Conservation (phyloP, 2,113 vertebrate genomes). For the Athene noctua region DNA sequence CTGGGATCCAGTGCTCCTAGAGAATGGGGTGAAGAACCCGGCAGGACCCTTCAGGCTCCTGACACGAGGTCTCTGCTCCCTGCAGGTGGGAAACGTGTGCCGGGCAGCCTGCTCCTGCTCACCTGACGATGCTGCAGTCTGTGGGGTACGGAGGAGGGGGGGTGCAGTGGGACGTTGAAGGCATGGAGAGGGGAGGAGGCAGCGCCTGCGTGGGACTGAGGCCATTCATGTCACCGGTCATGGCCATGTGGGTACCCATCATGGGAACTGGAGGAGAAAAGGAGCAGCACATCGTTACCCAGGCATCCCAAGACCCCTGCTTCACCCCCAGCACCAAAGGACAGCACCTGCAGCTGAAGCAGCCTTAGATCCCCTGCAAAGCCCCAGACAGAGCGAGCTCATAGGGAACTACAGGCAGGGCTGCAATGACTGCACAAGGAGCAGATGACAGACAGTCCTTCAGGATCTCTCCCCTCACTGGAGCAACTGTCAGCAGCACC, state of each 20-base stretch:
- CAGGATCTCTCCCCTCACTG: neutral
- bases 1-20: neutral
- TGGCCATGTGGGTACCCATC: conserved; percentile 95
- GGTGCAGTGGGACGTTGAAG: conserved; percentile 96
- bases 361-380: neutral
- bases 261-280: conserved; percentile 88
- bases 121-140: conserved; percentile 99
- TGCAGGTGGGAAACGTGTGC: rapidly evolving
- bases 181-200: conserved; percentile 93
- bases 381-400: rapidly evolving
- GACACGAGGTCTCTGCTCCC: neutral
- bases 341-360: neutral
- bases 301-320: neutral
- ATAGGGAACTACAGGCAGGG: neutral
- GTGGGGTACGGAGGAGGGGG: conserved; percentile 98
- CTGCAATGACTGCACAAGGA: neutral
- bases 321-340: neutral
- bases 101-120: conserved; percentile 49
- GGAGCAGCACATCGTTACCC: conserved; percentile 65
- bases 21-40: rapidly evolving
- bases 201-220: conserved; percentile 93
- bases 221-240: conserved; percentile 95
- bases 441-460: neutral
- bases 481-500: neutral
- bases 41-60: neutral